Base-by-base conservation (phyloP, 2,113 vertebrate genomes). In the Tamias sibiricus region DNA sequence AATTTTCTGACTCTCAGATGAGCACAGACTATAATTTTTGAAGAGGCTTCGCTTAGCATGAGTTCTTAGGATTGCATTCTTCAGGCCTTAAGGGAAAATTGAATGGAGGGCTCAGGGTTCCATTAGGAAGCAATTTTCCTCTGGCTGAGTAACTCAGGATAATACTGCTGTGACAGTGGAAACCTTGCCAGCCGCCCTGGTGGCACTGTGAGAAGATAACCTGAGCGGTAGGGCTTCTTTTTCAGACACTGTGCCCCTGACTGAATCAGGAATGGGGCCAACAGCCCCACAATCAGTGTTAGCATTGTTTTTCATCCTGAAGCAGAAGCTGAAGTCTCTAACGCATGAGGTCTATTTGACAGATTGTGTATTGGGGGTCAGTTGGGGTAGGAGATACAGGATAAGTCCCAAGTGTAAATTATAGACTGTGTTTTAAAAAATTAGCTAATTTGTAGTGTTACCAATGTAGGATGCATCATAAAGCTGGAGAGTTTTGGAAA, bases 1-100 rank as follows among this genome's bases (percentile, higher is more conserved):
- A 98, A 97, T 91, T 97, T 96, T 98, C 90, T 95, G 87, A 97
- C 90, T 97, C 95, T 97, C 77, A 75, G 91, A 96, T 97, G 92
- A 98, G 49, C 72, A 71, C 42, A 92, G 92, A 64, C 76, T 93
- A 92, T 96, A 81, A 95, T 93, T 96, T 96, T 95, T 97, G 87
- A 97, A 97, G 96, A 92, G 95, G 90, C 66, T 42, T 93, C 86
- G 88, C 96, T 96, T 97, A 95, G 90, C 68, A 10, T 93, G 95
- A 92, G 30, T 97, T 91, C 91, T 42, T 35, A 47, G 77, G 91
- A 92, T 90, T 74, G 71, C 44, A 71, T 74, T 92, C 94, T 69
- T 96, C 81, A 92, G 94, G 68, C 62, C 94, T 96, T 75, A 66
- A 95, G 94, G 96, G 95, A 81, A 95, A 95, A 97, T 44, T 90